Evolutionary conservation across 2,888 invertebrate genomes (phyloP).

Genomic region (Aporophyla lueneburgensis): DNA sequence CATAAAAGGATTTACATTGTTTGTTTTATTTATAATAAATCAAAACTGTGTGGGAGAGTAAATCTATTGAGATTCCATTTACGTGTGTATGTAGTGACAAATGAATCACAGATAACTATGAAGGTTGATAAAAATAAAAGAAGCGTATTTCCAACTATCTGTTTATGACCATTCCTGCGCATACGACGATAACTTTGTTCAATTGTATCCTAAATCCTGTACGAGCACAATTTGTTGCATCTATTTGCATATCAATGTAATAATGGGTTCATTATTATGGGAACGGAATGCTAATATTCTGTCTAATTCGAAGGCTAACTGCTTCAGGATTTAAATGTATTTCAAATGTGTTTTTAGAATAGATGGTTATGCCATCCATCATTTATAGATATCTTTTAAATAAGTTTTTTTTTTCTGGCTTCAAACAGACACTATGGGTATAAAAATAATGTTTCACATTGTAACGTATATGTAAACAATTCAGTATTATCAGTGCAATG

Average conservation of each 20-base stretch:
- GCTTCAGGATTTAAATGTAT: conserved; percentile 67
- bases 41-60: conserved; percentile 24
- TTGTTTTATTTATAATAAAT: conserved; percentile 30
- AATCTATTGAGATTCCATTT: conserved; percentile 34
- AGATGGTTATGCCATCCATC: conserved; percentile 30
- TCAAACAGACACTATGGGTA: no score
- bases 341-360: conserved; percentile 34
- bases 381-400: background rate
- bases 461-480: no score
- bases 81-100: conserved; percentile 4
- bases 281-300: conserved; percentile 79
- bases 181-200: conserved; percentile 66
- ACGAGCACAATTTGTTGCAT: conserved; percentile 79
- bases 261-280: conserved; percentile 82
- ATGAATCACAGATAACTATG: background rate
- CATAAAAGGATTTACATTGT: conserved; percentile 41
- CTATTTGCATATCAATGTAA: conserved; percentile 82
- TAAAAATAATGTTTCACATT: no score
- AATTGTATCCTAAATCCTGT: conserved; percentile 78
- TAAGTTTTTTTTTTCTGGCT: no score
- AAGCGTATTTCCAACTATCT: conserved; percentile 20
- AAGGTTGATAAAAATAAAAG: conserved; percentile 23
- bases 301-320: conserved; percentile 81
- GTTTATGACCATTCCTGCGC: conserved; percentile 33
- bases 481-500: no score